Conservation (phyloP, 2,888 invertebrate genomes). For the Trypoxylon attenuatum region DNA sequence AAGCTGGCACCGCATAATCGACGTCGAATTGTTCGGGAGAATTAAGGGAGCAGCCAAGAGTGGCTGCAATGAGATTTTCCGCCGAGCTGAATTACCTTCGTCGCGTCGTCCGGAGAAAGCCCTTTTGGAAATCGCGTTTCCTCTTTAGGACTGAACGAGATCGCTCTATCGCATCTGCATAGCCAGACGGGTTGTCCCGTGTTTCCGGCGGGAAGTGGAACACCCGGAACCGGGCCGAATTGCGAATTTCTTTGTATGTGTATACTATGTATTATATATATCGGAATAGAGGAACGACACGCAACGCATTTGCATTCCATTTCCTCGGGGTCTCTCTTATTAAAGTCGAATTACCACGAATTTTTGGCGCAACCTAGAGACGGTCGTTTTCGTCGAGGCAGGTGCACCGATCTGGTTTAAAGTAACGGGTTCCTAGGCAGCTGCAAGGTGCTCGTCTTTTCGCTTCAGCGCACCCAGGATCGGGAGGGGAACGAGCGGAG, state of each 20-base stretch:
- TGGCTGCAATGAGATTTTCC: slow-evolving; percentile 18
- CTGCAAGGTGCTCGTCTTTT: neutral
- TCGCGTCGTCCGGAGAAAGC: neutral
- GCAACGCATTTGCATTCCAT: slow-evolving; percentile 46
- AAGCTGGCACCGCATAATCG: neutral
- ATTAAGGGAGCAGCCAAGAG: slow-evolving; percentile 2
- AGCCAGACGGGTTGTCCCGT: slow-evolving; percentile 41
- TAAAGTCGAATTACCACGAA: slow-evolving; percentile 45
- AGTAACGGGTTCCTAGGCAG: neutral
- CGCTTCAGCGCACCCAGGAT: neutral
- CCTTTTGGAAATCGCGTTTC: slow-evolving; percentile 9
- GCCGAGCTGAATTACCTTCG: neutral
- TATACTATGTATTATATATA: too few relatives aligned
- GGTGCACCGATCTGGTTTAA: neutral
- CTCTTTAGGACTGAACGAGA: slow-evolving; percentile 6
- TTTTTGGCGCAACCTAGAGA: slow-evolving; percentile 6
- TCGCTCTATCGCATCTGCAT: slow-evolving; percentile 52
- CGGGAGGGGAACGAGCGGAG: neutral
- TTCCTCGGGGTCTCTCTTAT: slow-evolving; percentile 19
- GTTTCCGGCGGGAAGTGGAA: slow-evolving; percentile 20
- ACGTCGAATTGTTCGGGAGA: neutral
- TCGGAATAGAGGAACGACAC: too few relatives aligned
- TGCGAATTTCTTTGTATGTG: slow-evolving; percentile 38
- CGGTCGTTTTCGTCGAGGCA: slow-evolving; percentile 12
- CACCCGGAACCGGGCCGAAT: slow-evolving; percentile 17